Evolutionary conservation across 1,140 invertebrate genomes (phyloP).

Genomic region (Brachionus rotundiformis): DNA sequence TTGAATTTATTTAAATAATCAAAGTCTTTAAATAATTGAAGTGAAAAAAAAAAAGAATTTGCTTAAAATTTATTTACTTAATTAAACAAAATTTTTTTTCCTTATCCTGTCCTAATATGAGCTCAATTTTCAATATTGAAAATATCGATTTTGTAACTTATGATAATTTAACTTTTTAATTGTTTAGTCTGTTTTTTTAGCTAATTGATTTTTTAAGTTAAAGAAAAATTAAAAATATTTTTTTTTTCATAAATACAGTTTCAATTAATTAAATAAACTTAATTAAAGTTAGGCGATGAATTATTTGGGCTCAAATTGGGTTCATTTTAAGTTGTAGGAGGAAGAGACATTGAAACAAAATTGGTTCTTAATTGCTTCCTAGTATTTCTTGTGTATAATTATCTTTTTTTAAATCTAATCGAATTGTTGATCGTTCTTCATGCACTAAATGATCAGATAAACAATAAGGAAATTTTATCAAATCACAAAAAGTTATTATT

Average conservation of each 20-base stretch:
- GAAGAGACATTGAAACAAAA: no score
- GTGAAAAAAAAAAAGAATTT: background rate
- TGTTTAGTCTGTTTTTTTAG: background rate
- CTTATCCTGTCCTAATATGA: background rate
- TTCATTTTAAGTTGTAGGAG: no score
- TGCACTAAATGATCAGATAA: no score
- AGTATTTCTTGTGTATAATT: no score
- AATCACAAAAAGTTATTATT: no score
- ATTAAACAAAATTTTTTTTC: background rate
- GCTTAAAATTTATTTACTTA: background rate
- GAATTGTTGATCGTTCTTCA: no score
- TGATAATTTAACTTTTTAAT: background rate
- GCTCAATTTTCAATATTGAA: background rate
- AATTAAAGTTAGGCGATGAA: no score
- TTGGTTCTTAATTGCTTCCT: no score
- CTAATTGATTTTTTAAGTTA: conserved; percentile 5
- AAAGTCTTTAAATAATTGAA: background rate
- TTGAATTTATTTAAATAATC: no score
- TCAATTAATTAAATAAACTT: background rate
- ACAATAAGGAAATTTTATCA: no score
- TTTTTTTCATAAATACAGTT: background rate
- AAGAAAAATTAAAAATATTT: background rate
- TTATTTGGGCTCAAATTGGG: no score
- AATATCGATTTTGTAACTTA: background rate
- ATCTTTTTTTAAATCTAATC: no score